A percentile compares a stretch with the other conserved stretches of the same genome.
These are phyloP conservation scores for Episyrphus balteatus DNA, from an alignment of 1,140 invertebrate genomes.

Conservation along the genomic window DNA sequence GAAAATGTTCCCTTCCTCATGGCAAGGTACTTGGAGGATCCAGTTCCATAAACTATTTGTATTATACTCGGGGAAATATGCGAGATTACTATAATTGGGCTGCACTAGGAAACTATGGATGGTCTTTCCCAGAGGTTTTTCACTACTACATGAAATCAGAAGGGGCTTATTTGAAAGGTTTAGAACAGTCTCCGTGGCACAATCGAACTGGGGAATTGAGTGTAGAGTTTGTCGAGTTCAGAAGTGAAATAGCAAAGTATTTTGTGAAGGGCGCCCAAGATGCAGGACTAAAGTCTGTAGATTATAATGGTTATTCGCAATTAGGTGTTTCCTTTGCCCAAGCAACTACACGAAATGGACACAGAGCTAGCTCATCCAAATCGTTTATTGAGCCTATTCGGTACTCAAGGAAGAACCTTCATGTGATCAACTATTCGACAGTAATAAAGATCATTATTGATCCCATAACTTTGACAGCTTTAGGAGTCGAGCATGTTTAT, in stretches of 20 bases:
- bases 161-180: conserved; percentile 64
- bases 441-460: conserved; percentile 61
- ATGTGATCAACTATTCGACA: conserved; percentile 56
- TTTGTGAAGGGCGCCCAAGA: conserved; percentile 75
- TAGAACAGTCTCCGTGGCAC: conserved; percentile 51
- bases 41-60: conserved; percentile 71
- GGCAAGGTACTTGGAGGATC: conserved; percentile 75
- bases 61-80: conserved; percentile 79
- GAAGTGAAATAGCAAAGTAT: conserved; percentile 45
- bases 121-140: conserved; percentile 72
- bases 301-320: conserved; percentile 62
- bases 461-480: conserved; percentile 49
- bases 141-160: conserved; percentile 75
- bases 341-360: conserved; percentile 60
- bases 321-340: conserved; percentile 66
- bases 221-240: background rate
- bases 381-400: conserved; percentile 62
- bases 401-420: conserved; percentile 53
- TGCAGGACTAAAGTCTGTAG: conserved; percentile 67
- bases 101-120: conserved; percentile 67
- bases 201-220: conserved; percentile 53
- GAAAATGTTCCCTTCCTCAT: conserved; percentile 64
- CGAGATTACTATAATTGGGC: conserved; percentile 81
- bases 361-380: conserved; percentile 61
- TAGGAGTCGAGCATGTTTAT: conserved; percentile 60